These are phyloP conservation scores for Oreochromis niloticus DNA, from an alignment of 2,113 vertebrate genomes.

Conservation along the genomic window DNA sequence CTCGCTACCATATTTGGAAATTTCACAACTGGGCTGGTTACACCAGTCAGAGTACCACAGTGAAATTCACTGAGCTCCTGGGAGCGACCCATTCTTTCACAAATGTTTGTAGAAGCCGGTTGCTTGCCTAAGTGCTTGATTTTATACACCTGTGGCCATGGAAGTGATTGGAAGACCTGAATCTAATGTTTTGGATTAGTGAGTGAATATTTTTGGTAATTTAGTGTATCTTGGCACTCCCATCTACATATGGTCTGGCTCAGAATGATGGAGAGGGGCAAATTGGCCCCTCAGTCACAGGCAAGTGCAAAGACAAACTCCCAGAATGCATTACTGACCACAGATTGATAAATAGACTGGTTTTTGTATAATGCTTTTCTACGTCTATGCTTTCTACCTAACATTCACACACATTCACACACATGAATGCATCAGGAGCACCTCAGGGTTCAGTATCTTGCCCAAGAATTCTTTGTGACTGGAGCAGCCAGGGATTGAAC, in stretches of 20 bases:
- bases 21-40: background rate
- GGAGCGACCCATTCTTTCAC: background rate
- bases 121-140: background rate
- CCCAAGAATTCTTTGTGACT: background rate
- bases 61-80: background rate
- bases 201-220: background rate
- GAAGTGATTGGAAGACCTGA: background rate
- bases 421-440: background rate
- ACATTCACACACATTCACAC: background rate
- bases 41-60: background rate
- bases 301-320: background rate
- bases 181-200: background rate
- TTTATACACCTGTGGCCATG: background rate
- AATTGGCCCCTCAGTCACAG: background rate
- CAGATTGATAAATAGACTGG: background rate
- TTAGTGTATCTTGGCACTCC: background rate
- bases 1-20: background rate
- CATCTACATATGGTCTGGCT: rapidly evolving
- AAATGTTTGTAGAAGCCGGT: background rate
- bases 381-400: background rate
- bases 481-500: background rate
- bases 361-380: background rate
- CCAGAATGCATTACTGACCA: background rate
- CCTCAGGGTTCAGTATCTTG: background rate
- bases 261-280: background rate